Conservation (phyloP, 1,140 invertebrate species). For the Sminthurinus signatus region DNA sequence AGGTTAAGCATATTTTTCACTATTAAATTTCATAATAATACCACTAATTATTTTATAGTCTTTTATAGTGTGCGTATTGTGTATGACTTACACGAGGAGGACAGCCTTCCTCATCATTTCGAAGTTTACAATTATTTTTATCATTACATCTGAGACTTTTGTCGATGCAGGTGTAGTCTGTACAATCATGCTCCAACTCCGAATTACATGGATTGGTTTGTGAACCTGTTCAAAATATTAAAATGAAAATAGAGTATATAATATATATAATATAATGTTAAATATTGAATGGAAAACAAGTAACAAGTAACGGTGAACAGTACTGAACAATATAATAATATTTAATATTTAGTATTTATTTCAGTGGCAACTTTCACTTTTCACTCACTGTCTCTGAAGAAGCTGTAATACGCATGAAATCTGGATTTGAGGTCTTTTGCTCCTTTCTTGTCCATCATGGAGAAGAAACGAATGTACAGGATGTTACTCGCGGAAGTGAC, state of each 20-base stretch:
- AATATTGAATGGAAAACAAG: too few species aligned
- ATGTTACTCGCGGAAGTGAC: conserved; percentile 56
- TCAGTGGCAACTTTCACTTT: too few species aligned
- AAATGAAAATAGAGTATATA: not conserved
- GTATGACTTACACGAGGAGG: not conserved
- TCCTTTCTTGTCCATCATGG: conserved; percentile 52
- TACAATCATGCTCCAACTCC: conserved; percentile 68
- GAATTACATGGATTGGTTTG: conserved; percentile 37
- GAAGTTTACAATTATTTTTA: conserved; percentile 68
- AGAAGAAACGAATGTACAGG: conserved; percentile 64
- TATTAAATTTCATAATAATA: too few species aligned
- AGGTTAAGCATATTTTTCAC: too few species aligned
- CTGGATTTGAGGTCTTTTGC: conserved; percentile 51
- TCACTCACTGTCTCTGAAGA: conserved; percentile 57
- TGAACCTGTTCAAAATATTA: not conserved
- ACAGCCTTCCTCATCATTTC: conserved; percentile 63
- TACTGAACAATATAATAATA: too few species aligned
- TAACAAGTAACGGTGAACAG: too few species aligned
- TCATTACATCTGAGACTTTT: conserved; percentile 63
- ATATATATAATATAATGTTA: not conserved
- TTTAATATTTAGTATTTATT: too few species aligned
- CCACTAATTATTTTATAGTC: conserved; percentile 1
- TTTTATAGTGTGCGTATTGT: not conserved
- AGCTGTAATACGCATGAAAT: conserved; percentile 66
- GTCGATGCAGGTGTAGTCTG: conserved; percentile 75